These are phyloP conservation scores for Timema cristinae DNA, from an alignment of 2,888 invertebrate genomes.

Conservation along the genomic window DNA sequence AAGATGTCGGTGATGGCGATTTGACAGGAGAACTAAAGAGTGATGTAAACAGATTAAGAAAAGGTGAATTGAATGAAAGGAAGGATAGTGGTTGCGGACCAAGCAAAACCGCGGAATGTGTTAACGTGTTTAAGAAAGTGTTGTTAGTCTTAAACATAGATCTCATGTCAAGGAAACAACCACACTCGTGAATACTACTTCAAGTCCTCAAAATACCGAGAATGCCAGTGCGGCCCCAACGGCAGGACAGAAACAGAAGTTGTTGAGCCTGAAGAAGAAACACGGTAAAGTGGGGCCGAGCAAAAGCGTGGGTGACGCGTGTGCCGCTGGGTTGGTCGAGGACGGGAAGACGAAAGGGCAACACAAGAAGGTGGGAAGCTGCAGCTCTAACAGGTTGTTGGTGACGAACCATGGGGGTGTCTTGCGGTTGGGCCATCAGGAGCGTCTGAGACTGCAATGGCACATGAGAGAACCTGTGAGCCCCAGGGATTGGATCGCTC, in stretches of 20 bases:
- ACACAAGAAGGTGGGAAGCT: background rate
- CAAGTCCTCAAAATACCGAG: background rate
- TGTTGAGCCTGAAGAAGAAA: conserved; percentile 6
- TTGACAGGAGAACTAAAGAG: no score
- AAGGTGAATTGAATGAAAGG: no score
- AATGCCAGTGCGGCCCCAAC: background rate
- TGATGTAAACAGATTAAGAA: no score
- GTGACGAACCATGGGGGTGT: conserved; percentile 25
- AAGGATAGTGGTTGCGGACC: no score
- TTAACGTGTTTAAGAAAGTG: no score
- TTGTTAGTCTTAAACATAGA: no score
- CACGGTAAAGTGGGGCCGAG: background rate
- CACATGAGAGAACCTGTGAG: conserved; percentile 27
- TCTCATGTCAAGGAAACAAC: no score
- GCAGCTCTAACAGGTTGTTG: conserved; percentile 20
- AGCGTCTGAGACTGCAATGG: conserved; percentile 29
- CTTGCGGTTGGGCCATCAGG: conserved; percentile 22
- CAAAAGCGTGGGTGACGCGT: background rate
- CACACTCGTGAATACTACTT: no score
- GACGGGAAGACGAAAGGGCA: background rate
- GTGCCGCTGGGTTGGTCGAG: background rate
- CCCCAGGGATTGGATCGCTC: conserved; percentile 27
- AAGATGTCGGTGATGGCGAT: no score
- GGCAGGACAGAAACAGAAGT: background rate
- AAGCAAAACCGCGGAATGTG: no score